A percentile compares a stretch with the other conserved stretches of the same genome.
Evolutionary conservation across 2,888 invertebrate species (phyloP).

Genomic region (Anaspis maculata): DNA sequence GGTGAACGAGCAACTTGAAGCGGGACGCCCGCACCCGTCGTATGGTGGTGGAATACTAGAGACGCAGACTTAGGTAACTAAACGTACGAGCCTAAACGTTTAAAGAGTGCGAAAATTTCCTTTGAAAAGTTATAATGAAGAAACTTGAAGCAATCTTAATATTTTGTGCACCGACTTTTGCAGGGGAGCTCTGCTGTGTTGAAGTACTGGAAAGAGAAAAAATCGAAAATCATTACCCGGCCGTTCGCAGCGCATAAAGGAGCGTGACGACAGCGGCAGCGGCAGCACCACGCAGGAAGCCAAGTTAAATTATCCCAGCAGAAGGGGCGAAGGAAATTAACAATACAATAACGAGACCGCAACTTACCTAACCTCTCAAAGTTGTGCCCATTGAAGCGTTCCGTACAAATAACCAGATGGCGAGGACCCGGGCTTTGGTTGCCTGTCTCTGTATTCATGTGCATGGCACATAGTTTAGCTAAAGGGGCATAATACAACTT

Average conservation of each 20-base stretch:
- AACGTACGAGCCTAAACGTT: conserved; percentile 10
- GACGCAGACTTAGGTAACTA: conserved; percentile 11
- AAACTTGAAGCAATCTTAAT: conserved; percentile 13
- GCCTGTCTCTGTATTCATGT: conserved; percentile 13
- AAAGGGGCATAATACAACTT: conserved; percentile 11
- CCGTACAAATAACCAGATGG: conserved; percentile 25
- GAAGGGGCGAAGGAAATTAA: conserved; percentile 11
- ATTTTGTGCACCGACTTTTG: too few relatives aligned
- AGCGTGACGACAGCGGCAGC: too few relatives aligned
- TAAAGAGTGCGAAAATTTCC: conserved; percentile 10
- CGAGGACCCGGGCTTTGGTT: conserved; percentile 15
- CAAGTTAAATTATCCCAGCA: conserved; percentile 7
- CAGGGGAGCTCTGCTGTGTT: neutral
- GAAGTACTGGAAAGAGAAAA: neutral
- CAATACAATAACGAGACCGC: conserved; percentile 24
- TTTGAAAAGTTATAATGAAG: conserved; percentile 16
- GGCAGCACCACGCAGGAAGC: conserved; percentile 1
- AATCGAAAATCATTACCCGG: conserved; percentile 10
- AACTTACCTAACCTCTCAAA: conserved; percentile 23
- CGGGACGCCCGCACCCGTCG: too few relatives aligned
- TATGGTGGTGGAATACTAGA: conserved; percentile 10
- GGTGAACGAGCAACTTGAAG: too few relatives aligned
- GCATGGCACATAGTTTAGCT: conserved; percentile 17
- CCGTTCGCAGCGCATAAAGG: neutral
- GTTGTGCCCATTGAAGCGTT: conserved; percentile 21